phyloP scores from a whole-genome alignment of 2,888 invertebrate genomes.

The Tipula helvola region DNA sequence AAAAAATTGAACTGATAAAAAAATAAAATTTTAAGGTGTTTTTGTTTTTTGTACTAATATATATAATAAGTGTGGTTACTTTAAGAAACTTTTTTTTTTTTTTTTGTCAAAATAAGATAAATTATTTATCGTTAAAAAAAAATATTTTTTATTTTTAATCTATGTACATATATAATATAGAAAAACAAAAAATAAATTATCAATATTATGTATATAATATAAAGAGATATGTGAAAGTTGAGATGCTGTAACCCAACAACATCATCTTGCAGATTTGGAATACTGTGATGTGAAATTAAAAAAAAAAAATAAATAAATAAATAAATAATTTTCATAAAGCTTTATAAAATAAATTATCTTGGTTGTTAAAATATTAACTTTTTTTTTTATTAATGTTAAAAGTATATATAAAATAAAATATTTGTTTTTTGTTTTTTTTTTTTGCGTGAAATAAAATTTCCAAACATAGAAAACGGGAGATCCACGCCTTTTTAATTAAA shows the following conservation, averaged over 20 bases:
- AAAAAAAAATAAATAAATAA: not conserved
- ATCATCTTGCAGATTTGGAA: not conserved
- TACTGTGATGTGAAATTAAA: not conserved
- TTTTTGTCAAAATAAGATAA: not conserved
- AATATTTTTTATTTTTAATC: not conserved
- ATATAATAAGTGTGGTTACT: not conserved
- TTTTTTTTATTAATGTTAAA: not conserved
- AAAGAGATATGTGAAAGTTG: not conserved
- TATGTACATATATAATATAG: not conserved
- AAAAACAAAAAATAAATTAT: not conserved
- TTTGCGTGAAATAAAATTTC: not conserved
- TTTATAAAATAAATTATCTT: not conserved
- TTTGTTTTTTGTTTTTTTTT: not conserved
- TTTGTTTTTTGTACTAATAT: not conserved
- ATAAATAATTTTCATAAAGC: not conserved
- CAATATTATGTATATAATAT: not conserved
- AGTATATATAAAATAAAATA: not conserved
- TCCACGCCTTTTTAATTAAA: slow-evolving; percentile 4
- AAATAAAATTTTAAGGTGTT: not conserved
- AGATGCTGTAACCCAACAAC: not conserved
- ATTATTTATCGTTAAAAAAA: not conserved
- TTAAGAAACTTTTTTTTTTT: not conserved
- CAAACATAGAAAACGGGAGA: not conserved
- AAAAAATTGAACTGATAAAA: not conserved
- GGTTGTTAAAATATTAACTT: not conserved